These are phyloP conservation scores for Allacma fusca DNA, from an alignment of 2,888 invertebrate species.

Conservation along the genomic window DNA sequence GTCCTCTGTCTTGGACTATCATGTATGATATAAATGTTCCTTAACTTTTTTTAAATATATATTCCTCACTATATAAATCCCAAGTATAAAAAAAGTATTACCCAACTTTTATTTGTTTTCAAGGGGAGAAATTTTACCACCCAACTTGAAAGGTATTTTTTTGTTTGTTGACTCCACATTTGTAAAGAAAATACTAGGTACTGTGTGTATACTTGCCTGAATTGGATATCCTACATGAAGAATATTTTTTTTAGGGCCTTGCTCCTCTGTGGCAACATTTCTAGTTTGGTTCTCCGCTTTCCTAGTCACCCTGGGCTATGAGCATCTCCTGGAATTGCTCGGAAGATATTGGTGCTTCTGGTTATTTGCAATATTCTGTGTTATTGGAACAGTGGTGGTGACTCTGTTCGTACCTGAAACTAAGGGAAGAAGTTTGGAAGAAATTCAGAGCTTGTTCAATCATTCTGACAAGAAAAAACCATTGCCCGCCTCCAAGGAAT, in stretches of 20 bases:
- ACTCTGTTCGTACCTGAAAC: constrained; percentile 51
- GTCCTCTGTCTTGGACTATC: constrained; percentile 85
- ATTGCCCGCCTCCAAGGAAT: too few relatives aligned
- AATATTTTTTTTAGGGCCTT: constrained; percentile 62
- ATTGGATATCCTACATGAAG: too few relatives aligned
- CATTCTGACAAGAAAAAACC: too few relatives aligned
- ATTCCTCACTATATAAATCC: neutral
- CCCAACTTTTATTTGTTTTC: neutral
- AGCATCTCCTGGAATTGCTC: constrained; percentile 40
- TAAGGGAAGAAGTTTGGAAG: constrained; percentile 47
- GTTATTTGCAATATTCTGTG: constrained; percentile 51
- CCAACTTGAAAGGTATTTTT: constrained; percentile 71
- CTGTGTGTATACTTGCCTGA: neutral
- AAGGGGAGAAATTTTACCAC: constrained; percentile 75
- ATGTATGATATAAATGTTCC: constrained; percentile 65
- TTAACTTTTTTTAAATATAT: neutral
- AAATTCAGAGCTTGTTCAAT: too few relatives aligned
- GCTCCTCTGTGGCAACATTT: constrained; percentile 78
- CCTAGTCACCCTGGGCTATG: constrained; percentile 63
- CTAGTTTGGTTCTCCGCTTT: constrained; percentile 80
- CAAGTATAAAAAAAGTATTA: neutral
- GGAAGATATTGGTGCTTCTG: constrained; percentile 54
- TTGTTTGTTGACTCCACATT: neutral
- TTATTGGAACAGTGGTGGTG: constrained; percentile 42
- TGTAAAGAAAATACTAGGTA: too few relatives aligned